Conservation (phyloP, 2,888 invertebrate species). For the Drosophila recens region DNA sequence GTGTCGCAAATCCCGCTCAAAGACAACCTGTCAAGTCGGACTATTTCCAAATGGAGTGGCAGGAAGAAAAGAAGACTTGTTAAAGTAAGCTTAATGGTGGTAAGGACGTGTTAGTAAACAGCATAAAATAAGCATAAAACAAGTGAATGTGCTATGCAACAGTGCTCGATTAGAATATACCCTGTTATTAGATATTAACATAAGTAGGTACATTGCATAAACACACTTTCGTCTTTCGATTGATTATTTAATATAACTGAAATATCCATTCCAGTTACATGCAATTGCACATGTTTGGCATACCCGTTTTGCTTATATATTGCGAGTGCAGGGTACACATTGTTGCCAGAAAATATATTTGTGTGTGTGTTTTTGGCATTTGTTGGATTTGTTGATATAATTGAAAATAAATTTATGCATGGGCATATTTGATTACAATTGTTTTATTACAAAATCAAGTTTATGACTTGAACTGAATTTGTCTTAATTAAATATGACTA, state of each 20-base stretch:
- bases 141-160: neutral
- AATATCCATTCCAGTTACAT: no score
- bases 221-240: neutral
- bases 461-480: neutral
- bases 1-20: conserved; percentile 25
- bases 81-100: conserved; percentile 23
- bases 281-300: neutral
- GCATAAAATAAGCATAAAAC: conserved; percentile 34
- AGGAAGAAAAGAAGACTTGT: conserved; percentile 21
- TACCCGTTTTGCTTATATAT: neutral
- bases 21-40: conserved; percentile 43
- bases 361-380: conserved; percentile 1
- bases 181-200: neutral
- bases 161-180: neutral
- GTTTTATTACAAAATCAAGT: neutral
- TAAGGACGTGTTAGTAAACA: conserved; percentile 28
- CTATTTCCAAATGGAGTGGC: conserved; percentile 13
- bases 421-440: neutral
- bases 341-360: neutral
- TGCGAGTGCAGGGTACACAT: neutral
- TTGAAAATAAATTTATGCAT: conserved; percentile 53
- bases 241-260: neutral
- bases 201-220: neutral
- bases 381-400: conserved; percentile 33
- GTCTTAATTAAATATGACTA: neutral